Base-by-base conservation (phyloP, 2,888 invertebrate species). In the Argyresthia goedartella region DNA sequence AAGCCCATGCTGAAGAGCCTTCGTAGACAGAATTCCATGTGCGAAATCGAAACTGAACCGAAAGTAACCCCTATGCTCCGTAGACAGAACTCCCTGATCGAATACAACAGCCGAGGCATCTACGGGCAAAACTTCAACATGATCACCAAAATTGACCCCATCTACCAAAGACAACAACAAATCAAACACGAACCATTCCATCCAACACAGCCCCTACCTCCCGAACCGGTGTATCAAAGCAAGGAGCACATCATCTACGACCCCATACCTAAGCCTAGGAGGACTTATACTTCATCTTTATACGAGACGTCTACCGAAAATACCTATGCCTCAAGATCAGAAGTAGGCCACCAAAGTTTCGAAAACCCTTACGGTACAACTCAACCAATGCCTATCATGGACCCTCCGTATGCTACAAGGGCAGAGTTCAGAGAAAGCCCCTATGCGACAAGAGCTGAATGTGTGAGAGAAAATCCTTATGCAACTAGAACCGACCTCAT, bases 81-180 rank as follows among this genome's bases (percentile, higher is more conserved):
- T 63, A 82, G 87, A 73, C 87, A 88, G 59, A 87, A 87, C 65
- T 88, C 87, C 56, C 78, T 88, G 11, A 87, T 88, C 60, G 87
- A 88, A 58, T 86, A 87, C 65, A 86, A 84, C 57, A 77, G 86
- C 59, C 71, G 81, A 71, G 86, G 80, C 39, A 73, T 81, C 60
- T 86, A 85, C 63, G 82, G 82, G 56, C 84, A 82, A 54, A 81
- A 69, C 73, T 87, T 85, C 74, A 88, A 88, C 66, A 76, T 88
- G 81, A 87, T 88, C 62, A 87, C 87, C 70, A 86, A 86, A 77
- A 88, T 88, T 75, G 87, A 88, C 63, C 87, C 87, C 46, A 81
- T 87, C 63, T 88, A 87, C 82, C 87, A 87, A 84, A 82, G 87
- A 76, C 81, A 80, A 54, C 81, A 82, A 57, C 85, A 86, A 69